Evolutionary conservation across 30 jellyfish, hydroid and myxozoan genomes (phyloP).

Genomic region (Cassiopea andromeda): DNA sequence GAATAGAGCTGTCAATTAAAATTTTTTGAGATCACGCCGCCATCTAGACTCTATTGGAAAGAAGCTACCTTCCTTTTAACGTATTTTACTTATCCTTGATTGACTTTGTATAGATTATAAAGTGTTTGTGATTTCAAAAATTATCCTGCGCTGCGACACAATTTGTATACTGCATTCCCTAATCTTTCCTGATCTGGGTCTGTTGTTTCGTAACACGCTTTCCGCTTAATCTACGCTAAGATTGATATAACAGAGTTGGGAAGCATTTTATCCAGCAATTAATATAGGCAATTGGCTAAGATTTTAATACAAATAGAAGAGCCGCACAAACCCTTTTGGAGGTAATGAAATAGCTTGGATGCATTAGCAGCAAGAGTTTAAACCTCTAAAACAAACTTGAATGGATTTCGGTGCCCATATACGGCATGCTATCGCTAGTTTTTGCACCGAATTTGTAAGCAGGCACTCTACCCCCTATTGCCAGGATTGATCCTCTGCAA

Average conservation of each 20-base stretch:
- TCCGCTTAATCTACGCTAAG: conserved; percentile 38
- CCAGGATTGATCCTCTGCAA: neutral
- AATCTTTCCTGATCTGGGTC: conserved; percentile 45
- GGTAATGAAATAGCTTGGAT: conserved; percentile 11
- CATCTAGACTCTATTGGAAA: neutral
- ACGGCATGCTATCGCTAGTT: neutral
- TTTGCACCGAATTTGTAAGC: neutral
- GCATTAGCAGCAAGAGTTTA: conserved; percentile 25
- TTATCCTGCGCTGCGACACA: conserved; percentile 18
- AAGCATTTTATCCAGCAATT: conserved; percentile 23
- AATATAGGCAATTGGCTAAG: conserved; percentile 1
- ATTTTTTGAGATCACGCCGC: neutral
- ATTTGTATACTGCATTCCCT: neutral
- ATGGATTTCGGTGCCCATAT: neutral
- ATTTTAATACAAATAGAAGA: conserved; percentile 6
- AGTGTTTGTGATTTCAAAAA: conserved; percentile 14
- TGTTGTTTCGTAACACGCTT: conserved; percentile 47
- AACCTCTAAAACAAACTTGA: conserved; percentile 13
- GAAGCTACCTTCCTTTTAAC: neutral
- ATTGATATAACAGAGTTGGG: neutral
- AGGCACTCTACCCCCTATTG: neutral
- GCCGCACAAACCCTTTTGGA: conserved; percentile 17
- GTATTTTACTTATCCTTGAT: neutral
- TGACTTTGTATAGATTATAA: neutral
- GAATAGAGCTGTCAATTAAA: neutral